These are phyloP conservation scores for Tetrax tetrax DNA, from an alignment of 2,113 vertebrate genomes.

Conservation along the genomic window DNA sequence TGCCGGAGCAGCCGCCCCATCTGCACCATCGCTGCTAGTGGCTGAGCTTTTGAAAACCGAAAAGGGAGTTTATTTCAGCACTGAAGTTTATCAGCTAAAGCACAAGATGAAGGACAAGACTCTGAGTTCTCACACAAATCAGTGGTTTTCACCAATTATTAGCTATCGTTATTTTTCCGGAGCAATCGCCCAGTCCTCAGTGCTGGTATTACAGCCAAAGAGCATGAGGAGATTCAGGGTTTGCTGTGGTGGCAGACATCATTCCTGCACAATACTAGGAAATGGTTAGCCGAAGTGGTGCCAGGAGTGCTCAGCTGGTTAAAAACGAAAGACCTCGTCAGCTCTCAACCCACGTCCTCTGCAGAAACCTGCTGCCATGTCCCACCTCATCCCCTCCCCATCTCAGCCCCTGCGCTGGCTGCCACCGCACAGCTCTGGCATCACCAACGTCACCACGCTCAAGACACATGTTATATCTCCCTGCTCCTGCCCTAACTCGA, in stretches of 20 bases:
- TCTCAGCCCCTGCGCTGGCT: not conserved
- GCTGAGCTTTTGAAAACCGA: not conserved
- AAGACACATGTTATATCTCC: rapidly evolving
- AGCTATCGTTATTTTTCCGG: not conserved
- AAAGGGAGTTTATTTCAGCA: not conserved
- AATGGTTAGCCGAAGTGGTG: not conserved
- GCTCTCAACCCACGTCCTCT: not conserved
- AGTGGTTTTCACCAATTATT: not conserved
- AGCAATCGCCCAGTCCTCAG: not conserved
- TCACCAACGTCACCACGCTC: rapidly evolving
- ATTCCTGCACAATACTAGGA: not conserved
- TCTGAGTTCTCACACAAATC: not conserved
- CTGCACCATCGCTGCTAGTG: not conserved
- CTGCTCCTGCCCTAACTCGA: not conserved
- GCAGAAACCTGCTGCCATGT: not conserved
- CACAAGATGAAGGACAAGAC: not conserved
- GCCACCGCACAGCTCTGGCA: not conserved
- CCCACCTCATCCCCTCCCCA: not conserved
- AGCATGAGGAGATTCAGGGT: not conserved
- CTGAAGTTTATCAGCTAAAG: not conserved
- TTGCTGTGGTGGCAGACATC: not conserved
- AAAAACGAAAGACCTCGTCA: not conserved
- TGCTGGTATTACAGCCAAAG: not conserved
- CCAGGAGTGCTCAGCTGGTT: not conserved
- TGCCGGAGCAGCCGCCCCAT: not conserved